These are phyloP conservation scores for Odiellus spinosus DNA, from an alignment of 2,888 invertebrate genomes.

Conservation along the genomic window DNA sequence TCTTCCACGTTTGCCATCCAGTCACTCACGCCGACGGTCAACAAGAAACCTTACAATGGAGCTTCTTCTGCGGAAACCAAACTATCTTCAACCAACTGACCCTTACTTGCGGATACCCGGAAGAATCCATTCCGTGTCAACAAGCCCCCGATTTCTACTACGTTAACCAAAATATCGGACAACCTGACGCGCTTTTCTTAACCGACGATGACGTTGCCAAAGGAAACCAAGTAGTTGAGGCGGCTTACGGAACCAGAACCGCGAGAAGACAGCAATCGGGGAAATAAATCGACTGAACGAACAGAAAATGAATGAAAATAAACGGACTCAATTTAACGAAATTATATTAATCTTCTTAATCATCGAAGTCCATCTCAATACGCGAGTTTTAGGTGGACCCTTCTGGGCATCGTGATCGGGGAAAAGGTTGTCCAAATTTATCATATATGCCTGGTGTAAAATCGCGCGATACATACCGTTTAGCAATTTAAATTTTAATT, in stretches of 20 bases:
- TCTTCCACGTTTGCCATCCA: slow-evolving; percentile 19
- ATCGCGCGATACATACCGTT: too few species aligned
- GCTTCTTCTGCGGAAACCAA: slow-evolving; percentile 20
- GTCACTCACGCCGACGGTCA: slow-evolving; percentile 14
- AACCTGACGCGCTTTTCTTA: slow-evolving; percentile 16
- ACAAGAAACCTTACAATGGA: slow-evolving; percentile 14
- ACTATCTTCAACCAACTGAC: slow-evolving; percentile 19
- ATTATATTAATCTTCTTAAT: too few species aligned
- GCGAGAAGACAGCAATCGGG: neutral
- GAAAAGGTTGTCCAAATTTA: too few species aligned
- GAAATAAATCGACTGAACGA: too few species aligned
- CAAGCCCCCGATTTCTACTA: slow-evolving; percentile 18
- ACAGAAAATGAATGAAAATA: too few species aligned
- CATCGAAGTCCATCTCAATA: too few species aligned
- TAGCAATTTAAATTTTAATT: too few species aligned
- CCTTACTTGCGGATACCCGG: slow-evolving; percentile 17
- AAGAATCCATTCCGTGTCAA: slow-evolving; percentile 16
- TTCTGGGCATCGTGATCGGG: too few species aligned
- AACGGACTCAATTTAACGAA: too few species aligned
- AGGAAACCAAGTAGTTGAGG: slow-evolving; percentile 10
- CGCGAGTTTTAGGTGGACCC: too few species aligned
- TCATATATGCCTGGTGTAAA: too few species aligned
- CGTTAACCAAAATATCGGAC: slow-evolving; percentile 19
- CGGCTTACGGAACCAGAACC: neutral
- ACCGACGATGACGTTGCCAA: slow-evolving; percentile 16